Evolutionary conservation across 2,797 vertebrate genomes (phyloP).

Genomic region (Galagoides demidoff): DNA sequence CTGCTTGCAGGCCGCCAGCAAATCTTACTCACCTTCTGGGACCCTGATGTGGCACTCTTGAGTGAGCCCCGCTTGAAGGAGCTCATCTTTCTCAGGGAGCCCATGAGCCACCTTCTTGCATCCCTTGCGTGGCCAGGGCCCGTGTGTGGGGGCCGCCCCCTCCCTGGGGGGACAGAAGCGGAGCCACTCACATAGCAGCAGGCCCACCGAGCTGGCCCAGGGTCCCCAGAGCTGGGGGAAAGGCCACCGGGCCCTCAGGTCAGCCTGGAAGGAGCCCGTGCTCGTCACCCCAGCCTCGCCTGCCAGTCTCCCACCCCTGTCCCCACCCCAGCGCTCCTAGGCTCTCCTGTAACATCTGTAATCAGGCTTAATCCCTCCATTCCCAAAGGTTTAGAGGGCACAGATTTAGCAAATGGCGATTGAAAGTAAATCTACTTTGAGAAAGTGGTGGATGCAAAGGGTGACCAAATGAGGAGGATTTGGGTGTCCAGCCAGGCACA

Average conservation of each 20-base stretch:
- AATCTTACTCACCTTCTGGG: constrained; percentile 94
- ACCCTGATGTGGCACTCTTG: constrained; percentile 94
- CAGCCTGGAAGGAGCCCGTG: constrained; percentile 58
- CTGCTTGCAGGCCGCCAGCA: background rate
- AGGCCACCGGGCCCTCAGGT: rapidly evolving
- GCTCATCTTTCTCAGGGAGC: constrained; percentile 87
- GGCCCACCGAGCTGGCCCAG: rapidly evolving
- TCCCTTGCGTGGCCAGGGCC: constrained; percentile 80
- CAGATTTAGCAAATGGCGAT: constrained; percentile 99
- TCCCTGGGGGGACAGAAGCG: background rate
- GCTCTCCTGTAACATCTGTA: constrained; percentile 88
- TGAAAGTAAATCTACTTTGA: constrained; percentile 98
- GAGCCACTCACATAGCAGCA: background rate
- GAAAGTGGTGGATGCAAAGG: constrained; percentile 88
- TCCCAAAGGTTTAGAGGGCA: constrained; percentile 94
- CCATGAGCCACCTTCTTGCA: constrained; percentile 76
- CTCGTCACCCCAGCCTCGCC: constrained; percentile 83
- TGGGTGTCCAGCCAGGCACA: constrained; percentile 65
- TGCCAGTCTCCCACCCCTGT: constrained; percentile 66
- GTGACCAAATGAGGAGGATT: constrained; percentile 85
- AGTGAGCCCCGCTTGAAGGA: constrained; percentile 94
- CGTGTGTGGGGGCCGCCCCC: constrained; percentile 85
- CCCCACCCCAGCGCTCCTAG: background rate
- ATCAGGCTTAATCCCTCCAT: constrained; percentile 97
- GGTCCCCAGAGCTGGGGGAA: constrained; percentile 27